A percentile compares a stretch with the other conserved stretches of the same genome.
phyloP scores from a whole-genome alignment of 2,113 vertebrate species.

The Daubentonia madagascariensis region DNA sequence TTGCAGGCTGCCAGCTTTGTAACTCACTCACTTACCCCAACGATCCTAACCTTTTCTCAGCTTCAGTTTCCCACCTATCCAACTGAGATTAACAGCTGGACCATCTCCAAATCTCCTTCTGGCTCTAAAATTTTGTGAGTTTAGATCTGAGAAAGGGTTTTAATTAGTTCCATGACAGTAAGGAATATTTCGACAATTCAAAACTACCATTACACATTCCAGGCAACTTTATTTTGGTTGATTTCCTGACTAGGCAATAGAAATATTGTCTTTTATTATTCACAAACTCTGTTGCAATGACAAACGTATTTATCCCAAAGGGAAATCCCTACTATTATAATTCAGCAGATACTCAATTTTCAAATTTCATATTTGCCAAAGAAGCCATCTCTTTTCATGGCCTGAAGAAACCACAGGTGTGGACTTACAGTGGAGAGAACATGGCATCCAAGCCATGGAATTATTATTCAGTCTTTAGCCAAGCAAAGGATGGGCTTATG shows the following conservation, averaged over 20 bases:
- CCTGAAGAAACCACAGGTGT: not conserved
- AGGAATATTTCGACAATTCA: not conserved
- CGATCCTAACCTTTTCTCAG: not conserved
- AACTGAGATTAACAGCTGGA: not conserved
- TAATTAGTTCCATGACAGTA: not conserved
- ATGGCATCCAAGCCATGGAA: not conserved
- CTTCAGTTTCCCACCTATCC: not conserved
- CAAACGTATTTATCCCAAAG: not conserved
- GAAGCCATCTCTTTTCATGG: not conserved
- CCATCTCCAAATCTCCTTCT: not conserved
- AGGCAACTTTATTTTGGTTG: not conserved
- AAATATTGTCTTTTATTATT: not conserved
- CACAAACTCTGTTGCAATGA: not conserved
- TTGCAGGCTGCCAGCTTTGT: not conserved
- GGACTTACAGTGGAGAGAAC: not conserved
- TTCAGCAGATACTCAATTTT: not conserved
- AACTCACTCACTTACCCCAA: not conserved
- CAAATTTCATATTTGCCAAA: not conserved
- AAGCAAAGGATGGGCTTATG: not conserved
- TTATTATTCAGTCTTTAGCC: not conserved
- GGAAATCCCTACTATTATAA: not conserved
- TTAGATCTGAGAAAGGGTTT: not conserved
- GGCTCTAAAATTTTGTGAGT: not conserved
- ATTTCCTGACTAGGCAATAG: not conserved
- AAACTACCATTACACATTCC: not conserved